Evolutionary conservation across 2,113 vertebrate species (phyloP).

Genomic region (Xiphophorus hellerii): DNA sequence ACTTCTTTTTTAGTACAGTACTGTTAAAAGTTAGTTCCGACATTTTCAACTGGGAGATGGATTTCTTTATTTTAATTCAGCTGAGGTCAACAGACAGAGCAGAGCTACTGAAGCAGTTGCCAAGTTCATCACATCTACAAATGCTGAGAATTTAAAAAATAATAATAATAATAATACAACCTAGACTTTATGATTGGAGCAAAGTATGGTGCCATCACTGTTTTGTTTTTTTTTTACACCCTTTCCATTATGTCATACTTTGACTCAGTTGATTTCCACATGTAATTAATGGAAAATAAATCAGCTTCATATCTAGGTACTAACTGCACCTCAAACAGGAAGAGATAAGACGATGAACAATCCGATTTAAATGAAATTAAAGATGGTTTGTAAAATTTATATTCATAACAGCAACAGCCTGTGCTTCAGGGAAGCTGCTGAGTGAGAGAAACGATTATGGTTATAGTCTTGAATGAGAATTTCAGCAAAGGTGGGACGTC

Average conservation of each 20-base stretch:
- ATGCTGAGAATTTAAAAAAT: slow-evolving; percentile 67
- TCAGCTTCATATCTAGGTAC: slow-evolving; percentile 68
- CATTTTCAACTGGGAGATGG: slow-evolving; percentile 77
- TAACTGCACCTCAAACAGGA: slow-evolving; percentile 65
- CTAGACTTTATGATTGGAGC: slow-evolving; percentile 65
- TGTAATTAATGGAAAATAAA: slow-evolving; percentile 68
- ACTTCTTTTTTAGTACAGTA: slow-evolving; percentile 79
- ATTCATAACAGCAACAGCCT: slow-evolving; percentile 46
- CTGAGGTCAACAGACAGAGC: slow-evolving; percentile 78
- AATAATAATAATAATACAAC: slow-evolving; percentile 50
- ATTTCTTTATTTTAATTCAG: slow-evolving; percentile 65
- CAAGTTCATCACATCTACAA: slow-evolving; percentile 79
- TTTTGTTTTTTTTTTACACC: slow-evolving; percentile 39
- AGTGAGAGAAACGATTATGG: slow-evolving; percentile 36
- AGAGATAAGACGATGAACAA: slow-evolving; percentile 46
- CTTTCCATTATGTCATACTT: slow-evolving; percentile 40
- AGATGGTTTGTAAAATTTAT: slow-evolving; percentile 59
- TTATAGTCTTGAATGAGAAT: slow-evolving; percentile 37
- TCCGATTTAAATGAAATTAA: slow-evolving; percentile 73
- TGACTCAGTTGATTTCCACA: slow-evolving; percentile 52
- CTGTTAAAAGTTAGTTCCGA: slow-evolving; percentile 84
- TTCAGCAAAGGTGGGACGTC: slow-evolving; percentile 13
- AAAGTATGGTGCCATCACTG: slow-evolving; percentile 53
- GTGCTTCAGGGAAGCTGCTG: slow-evolving; percentile 47
- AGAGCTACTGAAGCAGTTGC: slow-evolving; percentile 78